These are phyloP conservation scores for Crocallis elinguaria DNA, from an alignment of 2,888 invertebrate species.

Conservation along the genomic window DNA sequence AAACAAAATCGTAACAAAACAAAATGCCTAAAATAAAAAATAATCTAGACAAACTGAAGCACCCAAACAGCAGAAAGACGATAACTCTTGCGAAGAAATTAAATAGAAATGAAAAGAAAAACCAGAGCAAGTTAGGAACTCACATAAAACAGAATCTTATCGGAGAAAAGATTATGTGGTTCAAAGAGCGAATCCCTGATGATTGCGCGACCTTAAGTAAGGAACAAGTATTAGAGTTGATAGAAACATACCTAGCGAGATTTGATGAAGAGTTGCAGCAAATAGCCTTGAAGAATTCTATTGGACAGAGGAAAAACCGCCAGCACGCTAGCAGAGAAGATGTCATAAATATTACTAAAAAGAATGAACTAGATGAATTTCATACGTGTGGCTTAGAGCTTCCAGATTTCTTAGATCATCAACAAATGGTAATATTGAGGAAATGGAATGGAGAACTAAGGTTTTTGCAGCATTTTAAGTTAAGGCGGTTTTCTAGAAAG, in stretches of 20 bases:
- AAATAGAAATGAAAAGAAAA: constrained; percentile 86
- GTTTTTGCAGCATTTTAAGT: constrained; percentile 87
- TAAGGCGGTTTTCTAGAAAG: constrained; percentile 83
- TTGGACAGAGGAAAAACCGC: constrained; percentile 89
- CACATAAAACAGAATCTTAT: constrained; percentile 89
- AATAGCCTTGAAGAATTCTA: constrained; percentile 90
- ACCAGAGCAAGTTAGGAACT: constrained; percentile 86
- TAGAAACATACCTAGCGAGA: constrained; percentile 80
- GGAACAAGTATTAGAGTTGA: constrained; percentile 84
- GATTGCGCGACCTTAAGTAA: constrained; percentile 82
- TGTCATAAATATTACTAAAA: constrained; percentile 90
- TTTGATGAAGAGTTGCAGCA: constrained; percentile 92
- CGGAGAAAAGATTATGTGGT: constrained; percentile 92
- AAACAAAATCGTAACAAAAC: constrained; percentile 2
- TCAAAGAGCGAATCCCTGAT: constrained; percentile 87
- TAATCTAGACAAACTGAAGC: constrained; percentile 85
- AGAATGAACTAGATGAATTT: constrained; percentile 90
- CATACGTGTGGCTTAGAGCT: constrained; percentile 92
- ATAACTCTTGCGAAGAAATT: constrained; percentile 89
- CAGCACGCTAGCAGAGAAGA: constrained; percentile 93
- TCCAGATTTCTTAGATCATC: constrained; percentile 87
- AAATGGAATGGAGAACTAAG: constrained; percentile 89
- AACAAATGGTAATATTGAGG: constrained; percentile 85
- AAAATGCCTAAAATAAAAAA: constrained; percentile 73
- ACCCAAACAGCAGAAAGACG: constrained; percentile 94